Base-by-base conservation (phyloP, 1,140 invertebrate species). In the Lepidostoma basale region DNA sequence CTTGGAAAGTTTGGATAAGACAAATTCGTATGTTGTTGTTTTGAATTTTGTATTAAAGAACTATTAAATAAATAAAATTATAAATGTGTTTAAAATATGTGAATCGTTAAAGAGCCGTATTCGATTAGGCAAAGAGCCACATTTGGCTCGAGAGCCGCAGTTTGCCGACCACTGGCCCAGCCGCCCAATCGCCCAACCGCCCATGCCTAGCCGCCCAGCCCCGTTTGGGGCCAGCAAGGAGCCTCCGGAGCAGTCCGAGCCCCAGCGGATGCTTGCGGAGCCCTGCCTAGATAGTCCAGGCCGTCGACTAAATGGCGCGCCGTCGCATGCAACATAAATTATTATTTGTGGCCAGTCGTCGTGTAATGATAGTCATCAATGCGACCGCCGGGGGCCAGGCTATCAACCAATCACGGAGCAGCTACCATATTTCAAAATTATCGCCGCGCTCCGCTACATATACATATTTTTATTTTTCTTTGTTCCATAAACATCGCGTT, bases 391-490 rank as follows among this genome's bases (percentile, higher is more conserved):
- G 63, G 56, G 70, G 70, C 70, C 42, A 64, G 62, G 70, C 70
- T 66, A 72, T 72, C 70, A 72, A 72, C 70, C 70, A 72, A 72
- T 72, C 70, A 72, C 66, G 66, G 70, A 30, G 42, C 39, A 54
- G 70, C 70, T 72, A 60, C 70, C 70, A 72, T 72, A 72, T 72
- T 72, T 72, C 70, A 72, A 68, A 72, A 72, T 72, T 72, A 72
- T 68, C 70, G 70, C 70, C 66, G 60, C 30, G 59, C 49, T 20
- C 54, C 28, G 40, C 18, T 30, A 49, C 25, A 23, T 62, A 6
- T 62, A 60, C 20, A 26, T 68, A n/a, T 65, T 59, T 67, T 68
- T 64, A 36, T 68, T 71, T 59, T 44, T 62, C 69, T 72, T 72
- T 72, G 69, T 72, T 72, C 62, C 66, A 68, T 68, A 65, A 64